A percentile compares a stretch with the other conserved stretches of the same genome.
Conservation (phyloP, 2,113 vertebrate species). For the Vombatus ursinus region DNA sequence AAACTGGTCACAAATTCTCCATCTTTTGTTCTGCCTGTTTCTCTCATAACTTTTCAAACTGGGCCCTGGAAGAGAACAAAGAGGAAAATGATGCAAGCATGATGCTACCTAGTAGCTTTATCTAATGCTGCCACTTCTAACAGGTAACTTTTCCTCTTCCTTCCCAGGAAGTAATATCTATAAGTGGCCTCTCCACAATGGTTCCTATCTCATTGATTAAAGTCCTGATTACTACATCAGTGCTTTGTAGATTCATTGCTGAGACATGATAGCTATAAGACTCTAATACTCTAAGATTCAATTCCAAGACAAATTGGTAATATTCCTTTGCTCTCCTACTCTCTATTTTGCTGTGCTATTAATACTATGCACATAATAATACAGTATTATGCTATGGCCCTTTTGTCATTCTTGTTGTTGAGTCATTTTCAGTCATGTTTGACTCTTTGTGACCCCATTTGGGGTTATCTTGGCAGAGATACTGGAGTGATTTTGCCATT, state of each 20-base stretch:
- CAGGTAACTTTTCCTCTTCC: background rate
- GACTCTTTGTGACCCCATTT: background rate
- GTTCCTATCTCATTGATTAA: background rate
- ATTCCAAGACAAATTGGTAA: background rate
- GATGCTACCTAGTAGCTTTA: background rate
- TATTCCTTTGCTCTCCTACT: background rate
- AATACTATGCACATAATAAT: too few relatives aligned
- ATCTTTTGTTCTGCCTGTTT: background rate
- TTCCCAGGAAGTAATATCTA: background rate
- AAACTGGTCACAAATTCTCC: background rate
- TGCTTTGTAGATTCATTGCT: background rate
- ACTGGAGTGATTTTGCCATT: too few relatives aligned
- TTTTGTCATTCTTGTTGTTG: background rate
- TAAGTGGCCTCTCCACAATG: background rate
- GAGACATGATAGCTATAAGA: background rate
- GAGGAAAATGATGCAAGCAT: background rate
- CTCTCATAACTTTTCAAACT: background rate
- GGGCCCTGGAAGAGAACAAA: background rate
- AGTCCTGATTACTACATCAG: background rate
- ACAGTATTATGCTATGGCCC: background rate
- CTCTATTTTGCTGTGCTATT: background rate
- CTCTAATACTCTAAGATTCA: background rate
- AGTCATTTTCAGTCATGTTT: background rate
- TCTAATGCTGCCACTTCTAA: background rate
- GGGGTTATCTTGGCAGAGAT: background rate